Evolutionary conservation across 2,797 vertebrate genomes (phyloP), one percentile per base, ranked within the genome.

Genomic region (Brotula barbata): DNA sequence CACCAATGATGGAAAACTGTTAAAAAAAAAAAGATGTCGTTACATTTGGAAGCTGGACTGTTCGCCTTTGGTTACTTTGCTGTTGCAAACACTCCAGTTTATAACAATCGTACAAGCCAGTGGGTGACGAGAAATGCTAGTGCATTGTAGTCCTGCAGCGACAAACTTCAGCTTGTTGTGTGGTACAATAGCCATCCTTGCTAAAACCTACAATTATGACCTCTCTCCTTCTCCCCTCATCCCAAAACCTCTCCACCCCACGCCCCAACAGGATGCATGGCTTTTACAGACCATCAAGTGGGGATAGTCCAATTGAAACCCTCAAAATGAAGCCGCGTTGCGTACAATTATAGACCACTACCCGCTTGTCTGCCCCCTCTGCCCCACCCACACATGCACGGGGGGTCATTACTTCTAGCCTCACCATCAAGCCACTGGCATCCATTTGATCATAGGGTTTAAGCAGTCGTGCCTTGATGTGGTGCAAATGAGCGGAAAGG

Each of bases 341-440:
- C 48, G 76, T 58, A 71, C 81, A 88, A 89, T 89, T 89, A 89
- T 50, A 89, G 88, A 78, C 79, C 73, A 65, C 80, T 71, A 67
- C 69, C 78, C 58, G 54, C 71, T 74, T 5, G 63, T 82, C 80
- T 79, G 67, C 54, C 75, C 75, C 63, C 71, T 55, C 66, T 22
- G 77, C 73, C 71, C 74, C 77, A 75, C 83, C 82, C 81, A 83
- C 64, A 20, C 64, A 69, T 31, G 58, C 68, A 81, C 58, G 75
- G 64, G 70, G 64, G 81, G 75, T 82, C 73, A 77, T 80, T 81
- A 82, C 79, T 64, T 82, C 80, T 40, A 49, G 66, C 81, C 75
- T 82, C 58, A 55, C 58, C 73, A 64, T 77, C 70, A 77, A 61
- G 62, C 65, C 42, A 60, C 81, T 76, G 84, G 82, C 74, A 81